These are phyloP conservation scores for Caenorhabditis becei DNA, from an alignment of 2,888 invertebrate genomes.

Conservation along the genomic window DNA sequence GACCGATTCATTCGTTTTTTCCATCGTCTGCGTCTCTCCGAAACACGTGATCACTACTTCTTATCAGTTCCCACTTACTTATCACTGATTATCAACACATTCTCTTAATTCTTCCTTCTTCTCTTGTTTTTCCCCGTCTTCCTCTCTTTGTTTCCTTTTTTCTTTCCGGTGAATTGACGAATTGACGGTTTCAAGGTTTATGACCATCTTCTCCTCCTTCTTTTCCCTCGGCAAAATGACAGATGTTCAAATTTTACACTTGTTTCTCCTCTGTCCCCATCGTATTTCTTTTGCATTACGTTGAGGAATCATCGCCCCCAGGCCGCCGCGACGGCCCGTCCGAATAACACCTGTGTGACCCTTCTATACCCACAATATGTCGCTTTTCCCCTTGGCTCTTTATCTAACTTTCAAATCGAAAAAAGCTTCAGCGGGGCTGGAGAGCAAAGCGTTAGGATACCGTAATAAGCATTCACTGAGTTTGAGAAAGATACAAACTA, in stretches of 20 bases:
- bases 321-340: not conserved
- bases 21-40: conserved; percentile 37
- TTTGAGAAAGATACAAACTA: no score
- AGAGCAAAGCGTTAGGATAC: no score
- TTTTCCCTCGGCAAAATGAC: conserved; percentile 39
- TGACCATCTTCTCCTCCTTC: conserved; percentile 20
- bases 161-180: conserved; percentile 55
- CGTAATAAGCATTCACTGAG: no score
- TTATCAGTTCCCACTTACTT: conserved; percentile 22
- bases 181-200: conserved; percentile 60
- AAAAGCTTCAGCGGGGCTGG: no score
- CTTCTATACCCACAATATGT: conserved; percentile 7
- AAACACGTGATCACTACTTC: not conserved
- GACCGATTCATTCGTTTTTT: conserved; percentile 43
- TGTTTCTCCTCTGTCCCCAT: conserved; percentile 28
- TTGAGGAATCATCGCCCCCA: conserved; percentile 16
- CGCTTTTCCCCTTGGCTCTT: conserved; percentile 5
- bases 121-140: not conserved
- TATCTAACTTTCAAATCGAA: no score
- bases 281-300: conserved; percentile 33
- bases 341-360: conserved; percentile 53
- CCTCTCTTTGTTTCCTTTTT: not conserved
- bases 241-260: conserved; percentile 62
- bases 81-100: conserved; percentile 24
- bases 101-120: not conserved